Evolutionary conservation across 1,140 invertebrate genomes (phyloP), one percentile per base, ranked within the genome.

Genomic region (Drosophila equinoxialis): DNA sequence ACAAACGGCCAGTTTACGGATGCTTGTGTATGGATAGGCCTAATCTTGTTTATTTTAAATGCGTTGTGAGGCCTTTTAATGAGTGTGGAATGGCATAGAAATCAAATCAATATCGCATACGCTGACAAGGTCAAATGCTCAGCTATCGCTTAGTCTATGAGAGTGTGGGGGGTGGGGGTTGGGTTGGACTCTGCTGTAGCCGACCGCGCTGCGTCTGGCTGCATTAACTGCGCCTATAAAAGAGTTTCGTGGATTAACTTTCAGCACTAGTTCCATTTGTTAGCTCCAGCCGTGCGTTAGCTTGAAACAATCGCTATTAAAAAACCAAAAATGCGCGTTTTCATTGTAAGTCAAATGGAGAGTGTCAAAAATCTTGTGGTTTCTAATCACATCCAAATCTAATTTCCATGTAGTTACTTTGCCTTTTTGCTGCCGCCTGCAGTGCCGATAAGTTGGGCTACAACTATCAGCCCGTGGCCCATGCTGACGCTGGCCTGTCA

Each of bases 381-480:
- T 48, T 30, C 17, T 68, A 68, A 68, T 48, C 33, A 39, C 59
- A 6, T 2, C 14, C 17, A 30, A 30, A 30, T 37, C 10, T 6
- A 3, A 13, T 55, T 35, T 10, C 11, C 2, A 26, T 37, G 35
- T 48, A 89, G 85, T 14, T 89, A 20, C 64, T 91, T 14, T 91
- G 81, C 55, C 67, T 91, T n/a, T 73, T 84, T 13, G 86, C 87
- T 37, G 83, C 63, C n/a, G 75, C 74, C 41, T 87, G 83, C 65
- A 71, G 61, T 64, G 89, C 77, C 57, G 85, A 91, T 33, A 79
- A 86, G 20, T 45, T 87, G 55, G 90, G 82, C 64, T 91, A 91
- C 61, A 90, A 90, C 70, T 91, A 91, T 41, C 82, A 90, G 26
- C 90, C 85, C 1, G 75, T 81, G 20, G 79, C 63, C 1, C 83